Conservation (phyloP, 2,797 vertebrate genomes). For the Galago senegalensis region DNA sequence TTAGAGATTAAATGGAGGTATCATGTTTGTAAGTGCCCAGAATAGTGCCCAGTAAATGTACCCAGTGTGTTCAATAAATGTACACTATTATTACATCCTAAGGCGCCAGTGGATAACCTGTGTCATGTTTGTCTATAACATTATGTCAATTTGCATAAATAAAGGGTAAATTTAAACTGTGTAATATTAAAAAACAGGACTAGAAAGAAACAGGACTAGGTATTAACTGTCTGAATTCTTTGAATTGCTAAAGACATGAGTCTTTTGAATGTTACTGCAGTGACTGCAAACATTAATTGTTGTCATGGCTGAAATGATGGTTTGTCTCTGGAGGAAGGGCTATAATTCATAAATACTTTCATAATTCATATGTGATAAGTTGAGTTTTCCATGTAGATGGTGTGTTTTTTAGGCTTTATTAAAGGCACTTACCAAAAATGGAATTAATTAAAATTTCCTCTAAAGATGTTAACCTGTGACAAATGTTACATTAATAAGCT, state of each 20-base stretch:
- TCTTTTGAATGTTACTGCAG: constrained; percentile 46
- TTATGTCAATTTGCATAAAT: background rate
- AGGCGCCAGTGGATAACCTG: background rate
- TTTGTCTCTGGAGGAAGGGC: constrained; percentile 57
- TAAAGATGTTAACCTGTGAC: constrained; percentile 53
- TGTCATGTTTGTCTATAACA: constrained; percentile 58
- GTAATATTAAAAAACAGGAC: constrained; percentile 38
- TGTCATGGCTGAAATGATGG: constrained; percentile 36
- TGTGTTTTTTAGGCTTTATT: constrained; percentile 50
- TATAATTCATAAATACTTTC: constrained; percentile 21
- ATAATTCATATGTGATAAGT: background rate
- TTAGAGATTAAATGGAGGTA: constrained; percentile 51
- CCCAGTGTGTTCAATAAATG: background rate
- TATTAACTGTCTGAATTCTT: constrained; percentile 63
- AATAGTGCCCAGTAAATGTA: background rate
- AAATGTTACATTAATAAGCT: background rate
- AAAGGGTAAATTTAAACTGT: constrained; percentile 56
- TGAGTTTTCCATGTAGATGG: constrained; percentile 4
- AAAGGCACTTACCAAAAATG: constrained; percentile 53
- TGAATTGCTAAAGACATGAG: constrained; percentile 45
- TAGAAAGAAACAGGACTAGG: constrained; percentile 1
- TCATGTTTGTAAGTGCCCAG: constrained; percentile 43
- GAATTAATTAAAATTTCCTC: constrained; percentile 56
- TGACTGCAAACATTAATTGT: constrained; percentile 41
- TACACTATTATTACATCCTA: background rate